Percentiles rank a stretch among this genome's conserved stretches.
phyloP scores from a whole-genome alignment of 1,140 invertebrate species.

The Littorina saxatilis region DNA sequence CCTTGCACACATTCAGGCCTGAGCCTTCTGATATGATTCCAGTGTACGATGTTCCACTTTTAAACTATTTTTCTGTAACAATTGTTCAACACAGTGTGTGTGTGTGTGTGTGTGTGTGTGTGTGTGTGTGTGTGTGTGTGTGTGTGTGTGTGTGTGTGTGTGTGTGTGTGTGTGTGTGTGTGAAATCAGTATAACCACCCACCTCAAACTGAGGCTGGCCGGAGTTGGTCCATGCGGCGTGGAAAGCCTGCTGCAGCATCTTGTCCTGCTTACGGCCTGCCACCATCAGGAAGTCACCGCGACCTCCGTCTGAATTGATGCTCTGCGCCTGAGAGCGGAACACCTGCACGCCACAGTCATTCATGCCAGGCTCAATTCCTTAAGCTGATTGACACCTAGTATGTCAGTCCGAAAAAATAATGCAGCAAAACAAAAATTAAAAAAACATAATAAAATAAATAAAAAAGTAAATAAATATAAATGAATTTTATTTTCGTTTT shows the following conservation, averaged over 20 bases:
- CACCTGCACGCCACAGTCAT: neutral
- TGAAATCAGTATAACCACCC: neutral
- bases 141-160: neutral
- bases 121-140: neutral
- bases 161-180: neutral
- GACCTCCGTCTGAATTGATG: neutral
- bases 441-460: neutral
- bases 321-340: neutral
- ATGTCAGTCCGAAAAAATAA: neutral
- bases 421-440: neutral
- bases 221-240: neutral
- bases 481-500: no score
- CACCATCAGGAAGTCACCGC: slow-evolving; percentile 24
- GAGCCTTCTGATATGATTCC: no score
- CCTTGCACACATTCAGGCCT: no score
- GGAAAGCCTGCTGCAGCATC: neutral
- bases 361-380: neutral
- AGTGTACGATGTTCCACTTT: no score
- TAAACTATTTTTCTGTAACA: no score
- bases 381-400: neutral
- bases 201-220: slow-evolving; percentile 25
- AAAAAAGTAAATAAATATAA: neutral
- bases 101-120: neutral
- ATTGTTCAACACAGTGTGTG: neutral
- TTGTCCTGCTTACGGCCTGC: slow-evolving; percentile 2